Percentiles rank a stretch among this genome's conserved stretches.
These are phyloP conservation scores for Calypte anna DNA, from an alignment of 2,113 vertebrate genomes.

Conservation along the genomic window DNA sequence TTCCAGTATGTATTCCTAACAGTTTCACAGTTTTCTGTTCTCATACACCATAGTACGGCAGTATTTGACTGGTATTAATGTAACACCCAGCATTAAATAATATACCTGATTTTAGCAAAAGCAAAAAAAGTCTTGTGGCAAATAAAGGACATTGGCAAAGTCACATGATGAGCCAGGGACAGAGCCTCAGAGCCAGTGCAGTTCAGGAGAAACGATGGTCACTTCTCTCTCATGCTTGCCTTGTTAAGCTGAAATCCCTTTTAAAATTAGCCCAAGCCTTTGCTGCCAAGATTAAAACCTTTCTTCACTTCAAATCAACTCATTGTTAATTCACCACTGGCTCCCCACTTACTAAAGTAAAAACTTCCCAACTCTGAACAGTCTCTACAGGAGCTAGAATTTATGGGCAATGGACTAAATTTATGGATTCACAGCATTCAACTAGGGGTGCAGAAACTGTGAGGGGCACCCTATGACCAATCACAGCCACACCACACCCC, in stretches of 20 bases:
- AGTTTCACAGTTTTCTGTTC: not conserved
- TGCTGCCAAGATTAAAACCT: not conserved
- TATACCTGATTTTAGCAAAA: not conserved
- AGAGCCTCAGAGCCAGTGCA: not conserved
- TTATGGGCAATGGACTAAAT: not conserved
- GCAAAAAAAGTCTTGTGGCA: not conserved
- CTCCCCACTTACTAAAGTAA: not conserved
- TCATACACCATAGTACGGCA: not conserved
- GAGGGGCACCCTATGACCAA: not conserved
- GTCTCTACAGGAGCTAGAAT: not conserved
- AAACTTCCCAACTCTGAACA: not conserved
- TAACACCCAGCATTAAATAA: not conserved
- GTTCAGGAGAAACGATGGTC: not conserved
- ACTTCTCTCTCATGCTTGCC: not conserved
- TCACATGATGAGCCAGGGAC: fast-evolving
- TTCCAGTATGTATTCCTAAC: not conserved
- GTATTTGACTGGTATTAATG: not conserved
- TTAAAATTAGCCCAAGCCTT: fast-evolving
- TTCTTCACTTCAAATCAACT: not conserved
- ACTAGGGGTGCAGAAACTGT: not conserved
- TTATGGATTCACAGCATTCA: not conserved
- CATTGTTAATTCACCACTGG: not conserved
- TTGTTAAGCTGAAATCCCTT: not conserved
- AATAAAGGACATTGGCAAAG: not conserved
- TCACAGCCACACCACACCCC: not conserved